A percentile compares a stretch with the other conserved stretches of the same genome.
Conservation (phyloP, 2,888 invertebrate species). For the Cheilosia variabilis region DNA sequence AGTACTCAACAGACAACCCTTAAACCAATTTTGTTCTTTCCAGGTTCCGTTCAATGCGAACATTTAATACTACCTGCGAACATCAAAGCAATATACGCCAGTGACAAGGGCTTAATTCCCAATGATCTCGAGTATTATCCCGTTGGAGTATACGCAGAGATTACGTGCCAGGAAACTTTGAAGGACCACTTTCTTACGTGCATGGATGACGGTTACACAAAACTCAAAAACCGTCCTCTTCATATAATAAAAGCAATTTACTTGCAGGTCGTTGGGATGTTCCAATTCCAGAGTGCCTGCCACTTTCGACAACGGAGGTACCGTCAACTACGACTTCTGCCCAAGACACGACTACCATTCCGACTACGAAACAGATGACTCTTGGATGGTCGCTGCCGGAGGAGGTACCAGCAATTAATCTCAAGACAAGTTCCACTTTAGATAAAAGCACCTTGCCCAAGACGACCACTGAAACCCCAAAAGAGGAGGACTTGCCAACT, state of each 20-base stretch:
- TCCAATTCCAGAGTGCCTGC: slow-evolving; percentile 42
- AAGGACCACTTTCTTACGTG: slow-evolving; percentile 85
- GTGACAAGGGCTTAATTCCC: slow-evolving; percentile 79
- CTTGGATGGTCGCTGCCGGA: slow-evolving; percentile 19
- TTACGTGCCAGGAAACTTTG: slow-evolving; percentile 84
- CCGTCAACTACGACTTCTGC: slow-evolving; percentile 25
- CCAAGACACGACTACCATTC: neutral
- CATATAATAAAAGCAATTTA: neutral
- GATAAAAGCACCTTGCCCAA: neutral
- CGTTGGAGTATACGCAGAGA: slow-evolving; percentile 85
- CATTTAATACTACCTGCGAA: slow-evolving; percentile 80
- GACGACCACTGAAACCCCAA: neutral
- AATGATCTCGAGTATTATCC: slow-evolving; percentile 75
- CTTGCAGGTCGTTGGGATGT: slow-evolving; percentile 75
- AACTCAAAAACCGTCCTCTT: too few relatives aligned
- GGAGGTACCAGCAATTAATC: neutral
- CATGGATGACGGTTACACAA: slow-evolving; percentile 84
- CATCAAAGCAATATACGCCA: slow-evolving; percentile 81
- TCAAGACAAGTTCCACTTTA: neutral
- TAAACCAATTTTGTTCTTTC: neutral
- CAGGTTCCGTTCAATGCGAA: slow-evolving; percentile 80
- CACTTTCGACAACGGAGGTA: neutral
- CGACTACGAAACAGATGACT: slow-evolving; percentile 12
- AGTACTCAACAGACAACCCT: too few relatives aligned
- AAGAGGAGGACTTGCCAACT: neutral